Conservation (phyloP, 2,113 vertebrate species). For the Oxyura jamaicensis region DNA sequence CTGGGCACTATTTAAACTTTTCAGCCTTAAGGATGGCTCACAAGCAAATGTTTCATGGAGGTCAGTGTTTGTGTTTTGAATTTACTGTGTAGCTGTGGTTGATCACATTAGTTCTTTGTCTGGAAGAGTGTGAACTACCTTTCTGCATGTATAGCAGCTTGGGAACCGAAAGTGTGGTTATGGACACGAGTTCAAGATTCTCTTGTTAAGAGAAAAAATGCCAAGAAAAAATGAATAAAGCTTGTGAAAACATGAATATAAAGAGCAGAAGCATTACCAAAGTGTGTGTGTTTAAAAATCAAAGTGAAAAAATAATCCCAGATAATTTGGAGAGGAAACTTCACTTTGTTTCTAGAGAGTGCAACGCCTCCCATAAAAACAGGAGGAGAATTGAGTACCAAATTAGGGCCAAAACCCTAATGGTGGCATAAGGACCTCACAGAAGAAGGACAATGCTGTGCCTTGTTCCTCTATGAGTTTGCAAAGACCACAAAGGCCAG, state of each 20-base stretch:
- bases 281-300: not conserved
- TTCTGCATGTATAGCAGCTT: not conserved
- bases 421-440: not conserved
- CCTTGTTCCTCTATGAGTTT: not conserved
- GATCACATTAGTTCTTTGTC: not conserved
- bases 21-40: not conserved
- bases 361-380: not conserved
- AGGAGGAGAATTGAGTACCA: not conserved
- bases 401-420: not conserved
- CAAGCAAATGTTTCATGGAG: not conserved
- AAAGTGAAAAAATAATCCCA: not conserved
- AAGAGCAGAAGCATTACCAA: not conserved
- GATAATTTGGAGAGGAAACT: not conserved
- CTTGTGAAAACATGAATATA: not conserved
- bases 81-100: not conserved
- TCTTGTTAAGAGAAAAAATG: not conserved
- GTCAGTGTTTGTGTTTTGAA: not conserved
- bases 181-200: not conserved
- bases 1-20: not conserved
- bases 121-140: not conserved
- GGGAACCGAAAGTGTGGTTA: not conserved
- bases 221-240: not conserved
- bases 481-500: not conserved
- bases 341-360: not conserved
- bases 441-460: not conserved